Conservation (phyloP, 1,140 invertebrate genomes). For the Microplitis mediator region DNA sequence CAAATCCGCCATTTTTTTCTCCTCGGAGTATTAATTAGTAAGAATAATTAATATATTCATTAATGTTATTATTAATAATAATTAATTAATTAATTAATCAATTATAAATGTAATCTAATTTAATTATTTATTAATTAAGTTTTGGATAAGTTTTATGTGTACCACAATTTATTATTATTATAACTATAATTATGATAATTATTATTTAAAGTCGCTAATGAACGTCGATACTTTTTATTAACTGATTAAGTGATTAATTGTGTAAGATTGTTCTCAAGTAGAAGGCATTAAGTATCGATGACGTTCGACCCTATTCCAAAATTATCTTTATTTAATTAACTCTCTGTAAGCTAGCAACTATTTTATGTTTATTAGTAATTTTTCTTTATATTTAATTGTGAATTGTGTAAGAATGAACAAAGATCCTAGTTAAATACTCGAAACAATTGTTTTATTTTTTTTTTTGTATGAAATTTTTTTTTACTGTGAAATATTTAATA, state of each 20-base stretch:
- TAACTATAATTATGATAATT: constrained; percentile 28
- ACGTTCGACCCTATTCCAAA: constrained; percentile 52
- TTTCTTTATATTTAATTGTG: constrained; percentile 32
- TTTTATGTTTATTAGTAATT: constrained; percentile 10
- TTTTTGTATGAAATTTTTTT: constrained; percentile 36
- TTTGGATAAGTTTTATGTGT: constrained; percentile 50
- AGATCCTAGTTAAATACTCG: constrained; percentile 44
- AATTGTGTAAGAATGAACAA: constrained; percentile 39
- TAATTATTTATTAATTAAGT: constrained; percentile 64
- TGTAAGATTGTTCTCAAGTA: not conserved
- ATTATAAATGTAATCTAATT: constrained; percentile 57
- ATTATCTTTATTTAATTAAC: constrained; percentile 51
- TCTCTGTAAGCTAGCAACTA: constrained; percentile 2
- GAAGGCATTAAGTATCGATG: not conserved
- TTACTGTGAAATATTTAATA: constrained; percentile 13
- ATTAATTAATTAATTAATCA: constrained; percentile 45
- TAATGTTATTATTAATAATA: constrained; percentile 62
- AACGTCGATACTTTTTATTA: constrained; percentile 23
- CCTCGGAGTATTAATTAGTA: constrained; percentile 57
- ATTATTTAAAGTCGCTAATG: constrained; percentile 15
- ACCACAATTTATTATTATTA: constrained; percentile 38
- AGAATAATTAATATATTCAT: constrained; percentile 64
- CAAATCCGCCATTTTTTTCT: constrained; percentile 34
- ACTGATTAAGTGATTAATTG: constrained; percentile 1
- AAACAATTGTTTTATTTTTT: constrained; percentile 32